Conservation (phyloP, 2,797 vertebrate species). For the Hippocampus kuda region DNA sequence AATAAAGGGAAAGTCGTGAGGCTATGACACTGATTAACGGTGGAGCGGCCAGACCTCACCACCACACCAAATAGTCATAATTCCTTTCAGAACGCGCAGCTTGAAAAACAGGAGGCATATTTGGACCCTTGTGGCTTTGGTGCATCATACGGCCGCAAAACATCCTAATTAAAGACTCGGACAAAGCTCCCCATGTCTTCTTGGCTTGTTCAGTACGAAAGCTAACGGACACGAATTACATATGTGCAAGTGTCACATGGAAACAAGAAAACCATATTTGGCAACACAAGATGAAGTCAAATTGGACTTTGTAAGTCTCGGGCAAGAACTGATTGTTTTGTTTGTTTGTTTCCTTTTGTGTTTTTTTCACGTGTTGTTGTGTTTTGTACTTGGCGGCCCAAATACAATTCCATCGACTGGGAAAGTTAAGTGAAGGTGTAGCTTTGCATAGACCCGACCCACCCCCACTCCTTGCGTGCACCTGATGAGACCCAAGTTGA, state of each 20-base stretch:
- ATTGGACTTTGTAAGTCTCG: background rate
- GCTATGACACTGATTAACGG: background rate
- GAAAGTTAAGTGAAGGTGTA: too few relatives aligned
- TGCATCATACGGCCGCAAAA: background rate
- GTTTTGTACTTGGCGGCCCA: too few relatives aligned
- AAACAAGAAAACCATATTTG: background rate
- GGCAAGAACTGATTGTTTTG: background rate
- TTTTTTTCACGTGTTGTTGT: too few relatives aligned
- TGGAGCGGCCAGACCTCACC: background rate
- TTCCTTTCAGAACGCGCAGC: background rate
- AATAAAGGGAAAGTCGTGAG: background rate
- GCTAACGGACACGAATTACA: background rate
- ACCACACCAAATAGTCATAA: background rate
- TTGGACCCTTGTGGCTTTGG: background rate
- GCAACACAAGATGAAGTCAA: background rate
- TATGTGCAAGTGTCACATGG: background rate
- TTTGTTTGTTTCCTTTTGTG: too few relatives aligned
- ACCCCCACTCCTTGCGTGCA: too few relatives aligned
- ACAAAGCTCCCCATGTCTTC: too few relatives aligned
- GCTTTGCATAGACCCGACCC: too few relatives aligned
- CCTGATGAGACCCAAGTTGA: too few relatives aligned
- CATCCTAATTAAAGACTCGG: slow-evolving; percentile 3
- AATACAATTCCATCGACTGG: too few relatives aligned
- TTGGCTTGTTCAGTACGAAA: background rate
- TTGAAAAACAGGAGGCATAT: background rate